Percentiles rank a stretch among this genome's conserved stretches.
phyloP scores from a whole-genome alignment of 1,140 invertebrate genomes.

The Ctenoplectra terminalis region DNA sequence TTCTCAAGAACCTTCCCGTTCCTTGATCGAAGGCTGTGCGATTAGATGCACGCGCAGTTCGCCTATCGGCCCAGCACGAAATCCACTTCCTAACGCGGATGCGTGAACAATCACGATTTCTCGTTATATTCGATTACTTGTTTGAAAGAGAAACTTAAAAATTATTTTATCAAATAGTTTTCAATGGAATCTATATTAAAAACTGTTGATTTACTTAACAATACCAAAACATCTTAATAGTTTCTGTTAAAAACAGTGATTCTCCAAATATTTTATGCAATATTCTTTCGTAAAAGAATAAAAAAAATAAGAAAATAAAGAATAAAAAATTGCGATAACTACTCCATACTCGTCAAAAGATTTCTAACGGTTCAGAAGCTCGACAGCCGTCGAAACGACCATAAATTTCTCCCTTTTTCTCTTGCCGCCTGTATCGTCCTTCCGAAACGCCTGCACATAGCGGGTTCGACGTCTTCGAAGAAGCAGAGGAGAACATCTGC shows the following conservation, averaged over 20 bases:
- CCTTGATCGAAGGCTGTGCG: conserved; percentile 47
- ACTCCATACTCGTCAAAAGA: too few species aligned
- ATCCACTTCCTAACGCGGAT: conserved; percentile 19
- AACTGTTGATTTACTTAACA: too few species aligned
- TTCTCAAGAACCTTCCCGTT: conserved; percentile 72
- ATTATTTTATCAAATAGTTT: not conserved
- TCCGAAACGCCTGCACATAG: conserved; percentile 35
- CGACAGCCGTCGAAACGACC: not conserved
- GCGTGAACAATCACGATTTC: not conserved
- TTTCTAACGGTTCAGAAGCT: not conserved
- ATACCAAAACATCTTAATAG: too few species aligned
- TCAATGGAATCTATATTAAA: not conserved
- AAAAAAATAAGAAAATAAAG: too few species aligned
- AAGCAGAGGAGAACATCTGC: conserved; percentile 71
- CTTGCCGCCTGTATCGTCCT: too few species aligned
- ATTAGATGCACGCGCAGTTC: conserved; percentile 55
- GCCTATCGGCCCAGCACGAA: conserved; percentile 24
- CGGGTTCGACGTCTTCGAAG: conserved; percentile 58
- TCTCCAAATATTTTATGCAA: not conserved
- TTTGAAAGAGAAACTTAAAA: not conserved
- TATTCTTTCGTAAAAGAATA: too few species aligned
- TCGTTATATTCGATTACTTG: not conserved
- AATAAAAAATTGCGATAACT: too few species aligned
- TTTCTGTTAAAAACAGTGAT: not conserved
- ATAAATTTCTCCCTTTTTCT: too few species aligned